Evolutionary conservation across 2,888 invertebrate genomes (phyloP), one percentile per base, ranked within the genome.

Genomic region (Xylophagus ater): DNA sequence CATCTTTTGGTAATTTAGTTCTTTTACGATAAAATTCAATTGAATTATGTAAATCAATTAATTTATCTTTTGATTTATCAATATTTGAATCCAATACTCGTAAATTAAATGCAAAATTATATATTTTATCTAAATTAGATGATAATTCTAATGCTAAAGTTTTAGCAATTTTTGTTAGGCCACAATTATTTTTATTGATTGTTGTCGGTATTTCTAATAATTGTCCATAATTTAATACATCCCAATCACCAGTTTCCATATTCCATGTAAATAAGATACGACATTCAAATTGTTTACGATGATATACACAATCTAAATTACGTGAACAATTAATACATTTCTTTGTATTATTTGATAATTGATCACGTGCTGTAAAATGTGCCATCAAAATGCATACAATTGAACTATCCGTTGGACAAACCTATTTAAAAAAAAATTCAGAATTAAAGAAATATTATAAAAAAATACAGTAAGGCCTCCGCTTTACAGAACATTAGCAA

Each of bases 181-280:
- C 57, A 13, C 49, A 44, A 13, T 48, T 46, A 38, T 49, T 49
- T 6, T n/a, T 6, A 17, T 25, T 33, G 9, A n/a, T 20, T 39
- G 29, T 25, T 12, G 40, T 26, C 8, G 49, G 47, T 20, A 53
- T 46, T 47, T 65, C 63, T 15, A 53, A 52, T 0, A 65, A 47
- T 34, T 65, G 59, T 3, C 65, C 65, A 47, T 61, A 64, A 42
- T 65, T 63, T 2, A 65, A 45, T 3, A 65, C 59, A 41, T 61
- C 56, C 63, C 64, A 65, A 37, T 57, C 57, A 2, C 64, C 64
- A 8, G 53, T 48, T 37, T 59, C 58, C 56, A 64, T 62, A 36
- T 65, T 62, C 65, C 65, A 65, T 7, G 59, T 57, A 38, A 65
- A 65, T 2, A 65, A 53, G 20, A 63, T 60, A 3, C 61, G 60